phyloP scores from a whole-genome alignment of 2,113 vertebrate genomes.

The Aptenodytes patagonicus region DNA sequence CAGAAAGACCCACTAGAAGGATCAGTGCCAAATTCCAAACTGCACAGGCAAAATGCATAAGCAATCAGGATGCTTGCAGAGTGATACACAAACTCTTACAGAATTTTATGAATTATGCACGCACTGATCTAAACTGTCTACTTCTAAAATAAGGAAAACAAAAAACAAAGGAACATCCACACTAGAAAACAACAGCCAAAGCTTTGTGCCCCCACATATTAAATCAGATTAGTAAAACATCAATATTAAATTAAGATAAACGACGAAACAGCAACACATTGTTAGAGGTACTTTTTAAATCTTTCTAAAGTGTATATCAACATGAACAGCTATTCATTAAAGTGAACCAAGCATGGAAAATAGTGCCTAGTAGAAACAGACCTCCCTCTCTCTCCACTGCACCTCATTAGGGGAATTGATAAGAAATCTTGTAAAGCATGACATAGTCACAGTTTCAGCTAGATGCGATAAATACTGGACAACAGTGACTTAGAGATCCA shows the following conservation, averaged over 20 bases:
- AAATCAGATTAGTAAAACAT: neutral
- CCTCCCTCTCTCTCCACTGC: neutral
- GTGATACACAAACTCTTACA: neutral
- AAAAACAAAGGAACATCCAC: neutral
- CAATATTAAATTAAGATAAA: conserved; percentile 7
- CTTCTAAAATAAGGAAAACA: neutral
- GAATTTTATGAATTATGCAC: neutral
- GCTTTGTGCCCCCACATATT: neutral
- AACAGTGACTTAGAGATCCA: neutral
- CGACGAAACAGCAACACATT: neutral
- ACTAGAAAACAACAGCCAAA: neutral
- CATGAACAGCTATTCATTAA: neutral
- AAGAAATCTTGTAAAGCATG: neutral
- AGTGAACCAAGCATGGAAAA: neutral
- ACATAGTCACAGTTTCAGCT: neutral
- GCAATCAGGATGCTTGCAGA: neutral
- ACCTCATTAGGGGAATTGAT: neutral
- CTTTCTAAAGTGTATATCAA: neutral
- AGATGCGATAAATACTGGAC: neutral
- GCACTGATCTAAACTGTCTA: neutral
- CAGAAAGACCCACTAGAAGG: neutral
- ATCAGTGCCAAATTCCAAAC: neutral
- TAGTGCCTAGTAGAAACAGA: neutral
- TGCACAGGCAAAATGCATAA: neutral
- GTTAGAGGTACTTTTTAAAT: neutral